A percentile compares a stretch with the other conserved stretches of the same genome.
Evolutionary conservation across 1,140 invertebrate genomes (phyloP).

Genomic region (Drosophila mauritiana): DNA sequence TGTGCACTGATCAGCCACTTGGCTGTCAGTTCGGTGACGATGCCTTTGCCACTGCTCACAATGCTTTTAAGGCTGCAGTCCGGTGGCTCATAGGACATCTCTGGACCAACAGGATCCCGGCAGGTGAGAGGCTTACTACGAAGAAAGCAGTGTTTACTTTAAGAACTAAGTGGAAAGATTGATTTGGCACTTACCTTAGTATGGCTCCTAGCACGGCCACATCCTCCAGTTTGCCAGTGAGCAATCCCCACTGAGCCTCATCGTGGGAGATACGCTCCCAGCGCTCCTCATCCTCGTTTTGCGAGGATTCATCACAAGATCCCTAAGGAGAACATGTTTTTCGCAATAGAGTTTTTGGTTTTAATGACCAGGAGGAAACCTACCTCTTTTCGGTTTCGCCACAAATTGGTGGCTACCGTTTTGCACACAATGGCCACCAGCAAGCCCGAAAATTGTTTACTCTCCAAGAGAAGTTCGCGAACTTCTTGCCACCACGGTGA

Average conservation of each 20-base stretch:
- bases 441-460: slow-evolving; percentile 89
- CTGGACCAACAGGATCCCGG: slow-evolving; percentile 80
- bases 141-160: background rate
- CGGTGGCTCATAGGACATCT: slow-evolving; percentile 87
- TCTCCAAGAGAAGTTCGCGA: slow-evolving; percentile 89
- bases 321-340: slow-evolving; percentile 37
- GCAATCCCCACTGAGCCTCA: slow-evolving; percentile 92
- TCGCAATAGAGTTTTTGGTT: background rate
- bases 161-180: background rate
- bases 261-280: slow-evolving; percentile 95
- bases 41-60: slow-evolving; percentile 92
- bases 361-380: background rate
- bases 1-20: slow-evolving; percentile 91
- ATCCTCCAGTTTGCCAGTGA: slow-evolving; percentile 95
- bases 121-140: slow-evolving; percentile 61
- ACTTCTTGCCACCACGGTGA: slow-evolving; percentile 91
- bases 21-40: slow-evolving; percentile 92
- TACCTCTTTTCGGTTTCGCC: slow-evolving; percentile 68
- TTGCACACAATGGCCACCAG: slow-evolving; percentile 91
- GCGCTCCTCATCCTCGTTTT: slow-evolving; percentile 86
- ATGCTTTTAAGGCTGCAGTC: slow-evolving; percentile 91
- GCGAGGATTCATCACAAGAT: slow-evolving; percentile 83
- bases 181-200: slow-evolving; percentile 85
- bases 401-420: slow-evolving; percentile 87
- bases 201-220: slow-evolving; percentile 91